Evolutionary conservation across 2,888 invertebrate species (phyloP), one percentile per base, ranked within the genome.

Genomic region (Caenorhabditis japonica): DNA sequence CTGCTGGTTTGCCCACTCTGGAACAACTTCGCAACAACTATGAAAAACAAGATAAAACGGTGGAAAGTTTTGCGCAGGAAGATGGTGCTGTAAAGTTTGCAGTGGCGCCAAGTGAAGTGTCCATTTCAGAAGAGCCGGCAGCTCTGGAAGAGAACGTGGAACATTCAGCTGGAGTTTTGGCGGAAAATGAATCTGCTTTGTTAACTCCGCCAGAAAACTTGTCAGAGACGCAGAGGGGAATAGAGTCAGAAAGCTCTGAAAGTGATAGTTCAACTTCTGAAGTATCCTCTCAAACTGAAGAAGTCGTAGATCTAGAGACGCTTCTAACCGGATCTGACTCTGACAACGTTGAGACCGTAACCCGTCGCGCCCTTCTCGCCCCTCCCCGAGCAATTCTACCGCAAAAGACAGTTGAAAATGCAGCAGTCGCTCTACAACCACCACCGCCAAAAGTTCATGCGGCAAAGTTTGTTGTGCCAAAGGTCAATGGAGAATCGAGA

Each of bases 31-130:
- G 71, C 4, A 15, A 27, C 19, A 47, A 60, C 17, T 53, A 64
- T 17, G 36, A 47, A 19, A 71, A 46, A 17, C 49, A 23, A 5
- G 59, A 49, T 17, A 10, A 52, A 33, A 38, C 71, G 8, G n/a
- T n/a, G n/a, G n/a, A n/a, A n/a, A n/a, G n/a, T n/a, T 59, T 59
- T 13, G 59, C 58, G 0, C 58, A 62, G 34, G 27, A 41, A 12
- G 64, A 62, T 23, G 43, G 39, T 2, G 13, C n/a, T 1, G 43
- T 64, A 4, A 58, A 60, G 55, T 69, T 69, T 25, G 69, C 69
- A 2, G 60, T 60, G 19, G 69, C 60, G 1, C 60, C 69, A 4
- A 59, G 68, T 46, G 68, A 68, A 3, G 59, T 66, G 17, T n/a
- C 66, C 2, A 27, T 56, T 10, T 23, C 36, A 5, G 62, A 62